A percentile compares a stretch with the other conserved stretches of the same genome.
phyloP scores from a whole-genome alignment of 2,797 vertebrate species.

The Sylvilagus floridanus region DNA sequence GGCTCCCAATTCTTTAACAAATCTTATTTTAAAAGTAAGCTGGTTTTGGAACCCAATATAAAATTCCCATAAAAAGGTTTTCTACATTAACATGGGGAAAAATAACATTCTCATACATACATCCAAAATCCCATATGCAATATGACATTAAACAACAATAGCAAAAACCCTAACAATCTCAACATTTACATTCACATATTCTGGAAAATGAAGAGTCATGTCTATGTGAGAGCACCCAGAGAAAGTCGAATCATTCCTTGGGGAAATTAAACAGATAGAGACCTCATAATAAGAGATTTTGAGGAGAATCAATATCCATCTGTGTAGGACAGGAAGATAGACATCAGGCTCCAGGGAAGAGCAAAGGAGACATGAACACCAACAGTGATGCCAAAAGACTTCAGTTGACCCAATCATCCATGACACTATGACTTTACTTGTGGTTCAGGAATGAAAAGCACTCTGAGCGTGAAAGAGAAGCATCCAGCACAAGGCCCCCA shows the following conservation, averaged over 20 bases:
- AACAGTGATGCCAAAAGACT: not conserved
- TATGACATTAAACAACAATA: not conserved
- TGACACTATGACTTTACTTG: not conserved
- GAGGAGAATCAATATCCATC: not conserved
- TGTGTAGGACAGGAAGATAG: not conserved
- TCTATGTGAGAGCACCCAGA: not conserved
- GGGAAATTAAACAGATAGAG: not conserved
- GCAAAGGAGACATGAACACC: not conserved
- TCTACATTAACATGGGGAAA: not conserved
- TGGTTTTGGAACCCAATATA: not conserved
- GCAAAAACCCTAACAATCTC: not conserved
- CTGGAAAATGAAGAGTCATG: not conserved
- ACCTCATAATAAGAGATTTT: not conserved
- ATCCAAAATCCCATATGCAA: not conserved
- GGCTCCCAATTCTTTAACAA: constrained; percentile 5
- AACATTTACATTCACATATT: not conserved
- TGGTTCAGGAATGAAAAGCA: not conserved
- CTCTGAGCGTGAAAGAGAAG: not conserved
- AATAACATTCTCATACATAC: not conserved
- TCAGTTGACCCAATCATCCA: not conserved
- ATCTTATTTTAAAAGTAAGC: not conserved
- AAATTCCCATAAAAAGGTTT: not conserved
- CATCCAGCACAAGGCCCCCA: not conserved
- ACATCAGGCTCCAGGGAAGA: not conserved
- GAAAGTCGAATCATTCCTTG: not conserved